These are phyloP conservation scores for Eupithecia insigniata DNA, from an alignment of 2,888 invertebrate genomes.

Conservation along the genomic window DNA sequence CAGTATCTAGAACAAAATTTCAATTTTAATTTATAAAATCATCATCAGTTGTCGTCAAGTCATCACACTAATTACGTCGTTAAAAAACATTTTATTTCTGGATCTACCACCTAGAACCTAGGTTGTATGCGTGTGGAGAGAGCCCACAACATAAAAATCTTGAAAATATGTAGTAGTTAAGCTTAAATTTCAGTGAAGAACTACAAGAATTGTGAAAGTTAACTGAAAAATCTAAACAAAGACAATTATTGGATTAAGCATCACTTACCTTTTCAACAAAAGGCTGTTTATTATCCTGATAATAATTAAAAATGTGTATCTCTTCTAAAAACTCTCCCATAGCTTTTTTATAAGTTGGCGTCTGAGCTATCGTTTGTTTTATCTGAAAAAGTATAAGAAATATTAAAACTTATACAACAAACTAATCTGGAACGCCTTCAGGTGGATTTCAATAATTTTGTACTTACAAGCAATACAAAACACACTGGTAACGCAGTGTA, in stretches of 20 bases:
- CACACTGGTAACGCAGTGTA: conserved; percentile 29
- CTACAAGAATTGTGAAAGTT: not conserved
- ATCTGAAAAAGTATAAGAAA: conserved; percentile 25
- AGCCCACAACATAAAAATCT: too few species aligned
- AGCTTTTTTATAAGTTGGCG: conserved; percentile 31
- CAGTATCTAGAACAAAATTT: conserved; percentile 35
- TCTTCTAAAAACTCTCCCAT: conserved; percentile 40
- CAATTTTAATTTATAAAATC: not conserved
- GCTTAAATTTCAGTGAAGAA: too few species aligned
- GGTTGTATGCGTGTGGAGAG: not conserved
- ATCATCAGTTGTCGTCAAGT: not conserved
- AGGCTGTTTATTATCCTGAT: conserved; percentile 21
- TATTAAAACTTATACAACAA: not conserved
- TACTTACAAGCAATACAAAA: conserved; percentile 29
- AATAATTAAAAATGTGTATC: conserved; percentile 39
- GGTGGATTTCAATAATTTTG: not conserved
- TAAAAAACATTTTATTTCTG: not conserved
- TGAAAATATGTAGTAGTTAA: too few species aligned
- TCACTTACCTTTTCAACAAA: conserved; percentile 37
- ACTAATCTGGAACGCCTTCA: not conserved
- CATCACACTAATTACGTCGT: not conserved
- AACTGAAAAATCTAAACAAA: not conserved
- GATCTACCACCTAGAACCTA: not conserved
- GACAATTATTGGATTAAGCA: too few species aligned
- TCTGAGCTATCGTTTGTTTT: conserved; percentile 31